Evolutionary conservation across 2,797 vertebrate species (phyloP).

Genomic region (Danio choprae): DNA sequence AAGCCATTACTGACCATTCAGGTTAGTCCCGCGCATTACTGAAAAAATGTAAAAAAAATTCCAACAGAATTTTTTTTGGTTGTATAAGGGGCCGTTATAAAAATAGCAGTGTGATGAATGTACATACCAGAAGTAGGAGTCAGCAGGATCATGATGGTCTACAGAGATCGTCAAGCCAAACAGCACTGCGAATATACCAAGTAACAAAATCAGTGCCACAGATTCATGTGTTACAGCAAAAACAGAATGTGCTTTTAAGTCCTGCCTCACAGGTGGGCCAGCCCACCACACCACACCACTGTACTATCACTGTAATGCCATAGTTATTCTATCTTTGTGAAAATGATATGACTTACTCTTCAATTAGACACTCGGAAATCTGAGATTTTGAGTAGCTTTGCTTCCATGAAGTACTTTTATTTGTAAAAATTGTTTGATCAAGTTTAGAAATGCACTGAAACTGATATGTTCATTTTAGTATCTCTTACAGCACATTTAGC

Average conservation of each 20-base stretch:
- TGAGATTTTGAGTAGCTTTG: no score
- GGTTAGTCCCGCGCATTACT: background rate
- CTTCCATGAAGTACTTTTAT: no score
- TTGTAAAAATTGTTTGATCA: no score
- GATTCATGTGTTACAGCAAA: slow-evolving; percentile 1
- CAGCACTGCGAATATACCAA: slow-evolving; percentile 69
- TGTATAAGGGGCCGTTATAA: slow-evolving; percentile 32
- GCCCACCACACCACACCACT: background rate
- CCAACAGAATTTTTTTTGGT: slow-evolving; percentile 19
- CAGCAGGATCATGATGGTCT: slow-evolving; percentile 79
- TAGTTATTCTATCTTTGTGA: no score
- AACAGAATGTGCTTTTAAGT: background rate
- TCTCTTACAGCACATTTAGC: no score
- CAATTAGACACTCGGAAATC: no score
- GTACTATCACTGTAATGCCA: background rate
- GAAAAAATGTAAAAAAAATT: background rate
- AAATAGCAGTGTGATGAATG: slow-evolving; percentile 10
- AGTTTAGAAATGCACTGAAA: no score
- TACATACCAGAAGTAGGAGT: slow-evolving; percentile 77
- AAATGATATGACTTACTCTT: no score
- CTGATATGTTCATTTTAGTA: no score
- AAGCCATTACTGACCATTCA: background rate
- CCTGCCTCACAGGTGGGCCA: background rate
- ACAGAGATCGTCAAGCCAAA: slow-evolving; percentile 46
- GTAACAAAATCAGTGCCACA: background rate